A percentile compares a stretch with the other conserved stretches of the same genome.
Evolutionary conservation across 2,888 invertebrate genomes (phyloP).

Genomic region (Ectropis crepuscularia): DNA sequence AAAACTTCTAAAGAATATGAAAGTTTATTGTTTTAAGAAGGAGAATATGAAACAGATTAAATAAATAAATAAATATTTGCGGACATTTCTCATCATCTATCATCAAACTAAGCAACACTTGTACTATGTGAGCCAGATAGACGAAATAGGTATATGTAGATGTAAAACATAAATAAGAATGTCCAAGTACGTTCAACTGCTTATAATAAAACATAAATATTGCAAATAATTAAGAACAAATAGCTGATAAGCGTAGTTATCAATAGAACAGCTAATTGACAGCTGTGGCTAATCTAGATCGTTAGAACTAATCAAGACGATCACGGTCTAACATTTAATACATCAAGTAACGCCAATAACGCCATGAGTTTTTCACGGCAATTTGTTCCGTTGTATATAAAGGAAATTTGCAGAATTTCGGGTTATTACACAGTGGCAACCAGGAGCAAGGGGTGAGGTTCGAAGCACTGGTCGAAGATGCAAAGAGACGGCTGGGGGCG

Average conservation of each 20-base stretch:
- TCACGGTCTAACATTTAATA: slow-evolving; percentile 28
- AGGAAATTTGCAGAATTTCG: background rate
- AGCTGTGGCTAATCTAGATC: slow-evolving; percentile 24
- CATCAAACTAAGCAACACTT: too few relatives aligned
- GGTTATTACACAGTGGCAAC: slow-evolving; percentile 14
- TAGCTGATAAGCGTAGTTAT: background rate
- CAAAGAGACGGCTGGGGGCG: slow-evolving; percentile 42
- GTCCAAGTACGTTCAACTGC: too few relatives aligned
- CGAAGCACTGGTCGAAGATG: slow-evolving; percentile 38
- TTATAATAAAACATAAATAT: too few relatives aligned
- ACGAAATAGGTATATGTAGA: too few relatives aligned
- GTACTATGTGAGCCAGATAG: too few relatives aligned
- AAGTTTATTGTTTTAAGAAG: too few relatives aligned
- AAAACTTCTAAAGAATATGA: too few relatives aligned
- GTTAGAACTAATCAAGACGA: slow-evolving; percentile 19
- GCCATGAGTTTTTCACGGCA: slow-evolving; percentile 27
- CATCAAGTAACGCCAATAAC: slow-evolving; percentile 27
- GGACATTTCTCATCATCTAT: too few relatives aligned
- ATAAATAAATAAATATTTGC: too few relatives aligned
- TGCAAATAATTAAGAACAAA: background rate
- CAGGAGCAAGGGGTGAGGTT: background rate
- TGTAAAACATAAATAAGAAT: too few relatives aligned
- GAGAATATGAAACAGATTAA: too few relatives aligned
- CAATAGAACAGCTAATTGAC: slow-evolving; percentile 23
- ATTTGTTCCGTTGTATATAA: slow-evolving; percentile 31